These are phyloP conservation scores for Xyrichtys novacula DNA, from an alignment of 2,797 vertebrate species.

Conservation along the genomic window DNA sequence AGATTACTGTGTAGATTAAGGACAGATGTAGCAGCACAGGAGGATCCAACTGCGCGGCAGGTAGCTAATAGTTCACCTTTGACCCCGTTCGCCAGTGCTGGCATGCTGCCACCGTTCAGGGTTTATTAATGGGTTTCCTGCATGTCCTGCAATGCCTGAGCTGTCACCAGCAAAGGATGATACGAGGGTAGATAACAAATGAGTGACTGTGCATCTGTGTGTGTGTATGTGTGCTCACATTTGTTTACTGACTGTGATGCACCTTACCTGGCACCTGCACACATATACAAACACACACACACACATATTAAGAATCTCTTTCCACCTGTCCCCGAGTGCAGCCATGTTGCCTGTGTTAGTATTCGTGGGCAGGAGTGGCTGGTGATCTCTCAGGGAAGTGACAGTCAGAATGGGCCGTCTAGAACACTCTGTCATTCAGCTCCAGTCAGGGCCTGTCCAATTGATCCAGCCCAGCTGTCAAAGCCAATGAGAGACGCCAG, in stretches of 20 bases:
- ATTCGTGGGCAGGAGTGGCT: conserved; percentile 72
- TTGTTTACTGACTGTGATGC: conserved; percentile 30
- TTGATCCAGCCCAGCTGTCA: conserved; percentile 82
- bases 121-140: conserved; percentile 70
- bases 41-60: conserved; percentile 46
- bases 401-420: conserved; percentile 79
- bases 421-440: conserved; percentile 77
- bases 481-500: conserved; percentile 75
- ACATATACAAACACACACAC: conserved; percentile 2
- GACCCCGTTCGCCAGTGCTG: conserved; percentile 49
- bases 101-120: conserved; percentile 33
- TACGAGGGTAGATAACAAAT: conserved; percentile 31
- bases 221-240: conserved; percentile 16
- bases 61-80: conserved; percentile 64
- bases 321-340: conserved; percentile 22
- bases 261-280: conserved; percentile 33
- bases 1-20: conserved; percentile 55
- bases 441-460: conserved; percentile 71
- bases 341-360: conserved; percentile 72
- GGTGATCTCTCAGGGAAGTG: conserved; percentile 82
- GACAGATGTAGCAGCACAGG: conserved; percentile 44
- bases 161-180: conserved; percentile 60
- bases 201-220: conserved; percentile 7
- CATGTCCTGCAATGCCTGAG: conserved; percentile 52
- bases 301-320: conserved; percentile 21